A percentile compares a stretch with the other conserved stretches of the same genome.
Conservation (phyloP, 2,888 invertebrate species). For the Pasiphila rectangulata region DNA sequence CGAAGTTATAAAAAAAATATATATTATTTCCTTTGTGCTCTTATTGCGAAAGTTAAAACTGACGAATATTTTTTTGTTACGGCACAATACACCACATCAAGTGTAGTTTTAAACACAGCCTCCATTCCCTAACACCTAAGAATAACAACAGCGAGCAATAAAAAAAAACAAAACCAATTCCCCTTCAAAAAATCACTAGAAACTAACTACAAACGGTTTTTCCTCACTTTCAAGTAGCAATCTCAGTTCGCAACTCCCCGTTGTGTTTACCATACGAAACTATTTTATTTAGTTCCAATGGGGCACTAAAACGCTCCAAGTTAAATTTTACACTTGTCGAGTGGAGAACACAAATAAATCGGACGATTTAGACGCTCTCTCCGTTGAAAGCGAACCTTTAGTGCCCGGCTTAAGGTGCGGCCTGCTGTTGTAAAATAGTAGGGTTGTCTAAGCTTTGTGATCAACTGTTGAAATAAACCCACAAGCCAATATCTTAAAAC, state of each 20-base stretch:
- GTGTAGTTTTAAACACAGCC: background rate
- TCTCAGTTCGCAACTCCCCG: constrained; percentile 28
- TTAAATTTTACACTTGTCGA: constrained; percentile 56
- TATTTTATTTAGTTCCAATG: constrained; percentile 49
- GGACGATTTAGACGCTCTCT: constrained; percentile 53
- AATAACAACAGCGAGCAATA: constrained; percentile 5
- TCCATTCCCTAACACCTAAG: no score
- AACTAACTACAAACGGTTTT: constrained; percentile 24
- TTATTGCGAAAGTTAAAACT: no score
- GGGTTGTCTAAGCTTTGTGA: background rate
- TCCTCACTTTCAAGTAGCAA: constrained; percentile 26
- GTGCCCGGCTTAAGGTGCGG: constrained; percentile 19
- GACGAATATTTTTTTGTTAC: no score
- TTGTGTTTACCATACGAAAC: constrained; percentile 43
- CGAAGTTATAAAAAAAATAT: no score
- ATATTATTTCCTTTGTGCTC: no score
- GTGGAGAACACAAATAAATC: constrained; percentile 56
- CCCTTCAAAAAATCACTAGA: constrained; percentile 16
- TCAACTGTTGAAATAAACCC: background rate
- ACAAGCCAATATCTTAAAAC: no score
- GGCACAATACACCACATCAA: no score
- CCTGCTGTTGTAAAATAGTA: constrained; percentile 3
- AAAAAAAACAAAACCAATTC: constrained; percentile 25
- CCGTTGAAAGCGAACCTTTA: constrained; percentile 33
- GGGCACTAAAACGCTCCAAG: constrained; percentile 57